Conservation (phyloP, 2,888 invertebrate genomes). For the Bedellia somnulentella region DNA sequence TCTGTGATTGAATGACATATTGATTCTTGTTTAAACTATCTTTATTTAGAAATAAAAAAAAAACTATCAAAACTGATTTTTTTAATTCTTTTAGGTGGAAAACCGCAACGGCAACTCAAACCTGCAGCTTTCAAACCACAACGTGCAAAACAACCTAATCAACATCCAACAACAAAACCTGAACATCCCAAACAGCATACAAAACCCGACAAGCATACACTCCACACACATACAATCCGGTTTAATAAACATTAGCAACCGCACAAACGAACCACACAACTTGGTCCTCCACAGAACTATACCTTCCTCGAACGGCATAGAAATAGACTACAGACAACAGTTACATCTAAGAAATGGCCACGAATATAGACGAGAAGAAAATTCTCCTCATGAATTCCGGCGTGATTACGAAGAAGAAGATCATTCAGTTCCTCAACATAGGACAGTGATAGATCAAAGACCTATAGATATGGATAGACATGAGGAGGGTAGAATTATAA, state of each 20-base stretch:
- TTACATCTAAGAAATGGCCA: slow-evolving; percentile 37
- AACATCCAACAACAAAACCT: slow-evolving; percentile 18
- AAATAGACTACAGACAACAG: slow-evolving; percentile 24
- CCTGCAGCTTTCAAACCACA: slow-evolving; percentile 25
- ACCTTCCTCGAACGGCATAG: slow-evolving; percentile 42
- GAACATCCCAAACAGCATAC: slow-evolving; percentile 30
- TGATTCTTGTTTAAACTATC: too few species aligned
- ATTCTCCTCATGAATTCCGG: not conserved
- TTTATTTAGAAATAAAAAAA: too few species aligned
- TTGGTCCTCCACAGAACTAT: slow-evolving; percentile 28
- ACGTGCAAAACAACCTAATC: slow-evolving; percentile 28
- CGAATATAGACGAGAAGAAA: slow-evolving; percentile 21
- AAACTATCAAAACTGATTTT: too few species aligned
- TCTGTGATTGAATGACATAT: too few species aligned
- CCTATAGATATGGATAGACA: slow-evolving; percentile 25
- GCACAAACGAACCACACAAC: too few species aligned
- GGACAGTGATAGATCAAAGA: slow-evolving; percentile 20
- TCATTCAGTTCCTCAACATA: slow-evolving; percentile 25
- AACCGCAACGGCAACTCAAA: slow-evolving; percentile 33
- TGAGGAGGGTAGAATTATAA: slow-evolving; percentile 29
- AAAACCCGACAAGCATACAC: too few species aligned
- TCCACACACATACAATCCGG: too few species aligned
- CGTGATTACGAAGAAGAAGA: slow-evolving; percentile 43
- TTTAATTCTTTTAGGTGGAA: slow-evolving; percentile 34
- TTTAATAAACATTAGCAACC: too few species aligned